Percentiles rank a stretch among this genome's conserved stretches.
These are phyloP conservation scores for Idaea aversata DNA, from an alignment of 2,888 invertebrate genomes.

Conservation along the genomic window DNA sequence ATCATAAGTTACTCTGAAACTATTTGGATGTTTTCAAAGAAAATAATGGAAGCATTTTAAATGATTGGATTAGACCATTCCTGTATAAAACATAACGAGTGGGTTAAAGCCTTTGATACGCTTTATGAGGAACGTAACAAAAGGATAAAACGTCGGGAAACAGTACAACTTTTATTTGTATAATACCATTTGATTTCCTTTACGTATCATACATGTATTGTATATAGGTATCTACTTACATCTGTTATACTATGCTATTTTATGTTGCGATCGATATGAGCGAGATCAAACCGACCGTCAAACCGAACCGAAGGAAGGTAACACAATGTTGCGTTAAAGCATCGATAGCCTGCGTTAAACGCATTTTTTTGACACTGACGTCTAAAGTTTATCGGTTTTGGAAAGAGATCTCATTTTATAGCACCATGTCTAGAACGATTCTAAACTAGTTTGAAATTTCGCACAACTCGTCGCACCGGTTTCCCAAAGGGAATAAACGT, in stretches of 20 bases:
- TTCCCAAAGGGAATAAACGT: no score
- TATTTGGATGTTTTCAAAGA: not conserved
- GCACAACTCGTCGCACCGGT: no score
- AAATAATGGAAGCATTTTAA: not conserved
- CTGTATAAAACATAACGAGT: not conserved
- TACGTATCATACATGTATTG: not conserved
- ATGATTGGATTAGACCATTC: not conserved
- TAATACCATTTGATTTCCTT: not conserved
- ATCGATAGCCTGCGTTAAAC: no score
- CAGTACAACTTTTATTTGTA: not conserved
- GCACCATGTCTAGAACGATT: no score
- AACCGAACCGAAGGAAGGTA: no score
- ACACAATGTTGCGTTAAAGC: no score
- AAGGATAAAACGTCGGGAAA: not conserved
- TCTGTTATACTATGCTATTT: not conserved
- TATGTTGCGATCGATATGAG: not conserved
- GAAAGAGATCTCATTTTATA: no score
- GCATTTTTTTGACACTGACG: no score
- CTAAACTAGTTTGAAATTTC: no score
- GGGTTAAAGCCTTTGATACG: not conserved
- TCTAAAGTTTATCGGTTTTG: no score
- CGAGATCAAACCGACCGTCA: not conserved
- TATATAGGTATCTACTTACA: not conserved
- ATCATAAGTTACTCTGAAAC: not conserved
- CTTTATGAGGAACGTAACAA: not conserved